Conservation (phyloP, 2,113 vertebrate species). For the Diadophis punctatus region DNA sequence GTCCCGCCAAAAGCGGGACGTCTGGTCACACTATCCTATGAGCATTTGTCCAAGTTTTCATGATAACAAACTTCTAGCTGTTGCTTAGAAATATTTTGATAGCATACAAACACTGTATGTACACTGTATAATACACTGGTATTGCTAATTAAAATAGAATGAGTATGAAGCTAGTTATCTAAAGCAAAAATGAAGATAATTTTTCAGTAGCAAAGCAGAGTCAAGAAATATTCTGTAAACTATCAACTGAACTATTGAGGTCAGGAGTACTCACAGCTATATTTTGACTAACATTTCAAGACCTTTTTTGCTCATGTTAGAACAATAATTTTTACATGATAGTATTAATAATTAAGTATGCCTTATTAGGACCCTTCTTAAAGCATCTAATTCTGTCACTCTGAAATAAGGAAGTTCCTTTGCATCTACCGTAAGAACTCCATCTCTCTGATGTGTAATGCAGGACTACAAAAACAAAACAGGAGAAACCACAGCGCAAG, state of each 20-base stretch:
- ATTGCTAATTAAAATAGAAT: constrained; percentile 20
- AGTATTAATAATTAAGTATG: constrained; percentile 69
- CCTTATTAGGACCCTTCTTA: constrained; percentile 59
- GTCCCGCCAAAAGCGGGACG: too few species aligned
- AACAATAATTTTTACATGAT: constrained; percentile 53
- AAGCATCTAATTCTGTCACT: constrained; percentile 62
- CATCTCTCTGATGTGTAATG: constrained; percentile 42
- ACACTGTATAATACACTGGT: constrained; percentile 15
- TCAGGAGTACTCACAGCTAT: constrained; percentile 46
- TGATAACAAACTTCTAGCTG: background rate
- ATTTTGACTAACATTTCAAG: constrained; percentile 63
- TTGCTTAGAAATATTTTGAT: background rate
- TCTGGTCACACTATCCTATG: too few species aligned
- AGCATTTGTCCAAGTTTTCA: background rate
- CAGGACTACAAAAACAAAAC: background rate
- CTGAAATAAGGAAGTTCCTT: constrained; percentile 56
- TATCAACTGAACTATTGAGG: background rate
- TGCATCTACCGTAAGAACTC: constrained; percentile 51
- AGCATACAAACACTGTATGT: too few species aligned
- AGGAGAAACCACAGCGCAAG: constrained; percentile 29
- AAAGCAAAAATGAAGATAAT: constrained; percentile 32
- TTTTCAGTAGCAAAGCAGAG: constrained; percentile 12
- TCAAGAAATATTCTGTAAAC: constrained; percentile 20
- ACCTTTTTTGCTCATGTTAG: constrained; percentile 67
- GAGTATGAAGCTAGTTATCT: background rate